Evolutionary conservation across 2,888 invertebrate species (phyloP).

Genomic region (Melieria omissa): DNA sequence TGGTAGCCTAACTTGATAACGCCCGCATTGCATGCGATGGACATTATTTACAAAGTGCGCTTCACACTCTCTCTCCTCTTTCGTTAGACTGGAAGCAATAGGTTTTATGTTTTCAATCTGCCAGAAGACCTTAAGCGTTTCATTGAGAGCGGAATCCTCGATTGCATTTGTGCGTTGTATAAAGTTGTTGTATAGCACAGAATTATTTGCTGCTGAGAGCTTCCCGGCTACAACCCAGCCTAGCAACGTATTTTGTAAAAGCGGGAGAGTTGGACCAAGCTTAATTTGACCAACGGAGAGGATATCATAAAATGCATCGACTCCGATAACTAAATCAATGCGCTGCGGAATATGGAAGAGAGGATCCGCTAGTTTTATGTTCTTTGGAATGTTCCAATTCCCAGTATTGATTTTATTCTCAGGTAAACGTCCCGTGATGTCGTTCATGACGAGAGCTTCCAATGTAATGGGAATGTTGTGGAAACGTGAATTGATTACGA

Average conservation of each 20-base stretch:
- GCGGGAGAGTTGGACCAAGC: slow-evolving; percentile 25
- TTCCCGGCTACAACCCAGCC: slow-evolving; percentile 37
- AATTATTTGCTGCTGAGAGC: slow-evolving; percentile 2
- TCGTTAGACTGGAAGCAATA: neutral
- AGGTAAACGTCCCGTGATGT: slow-evolving; percentile 31
- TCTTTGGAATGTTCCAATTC: slow-evolving; percentile 19
- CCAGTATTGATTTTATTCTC: slow-evolving; percentile 21
- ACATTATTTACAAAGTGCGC: neutral
- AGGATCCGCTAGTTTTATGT: slow-evolving; percentile 29
- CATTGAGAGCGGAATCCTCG: neutral
- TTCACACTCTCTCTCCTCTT: slow-evolving; percentile 10
- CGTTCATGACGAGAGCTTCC: slow-evolving; percentile 29
- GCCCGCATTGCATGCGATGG: neutral
- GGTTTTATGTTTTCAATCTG: slow-evolving; percentile 7
- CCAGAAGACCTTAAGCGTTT: neutral
- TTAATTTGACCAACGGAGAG: slow-evolving; percentile 31
- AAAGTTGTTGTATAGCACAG: neutral
- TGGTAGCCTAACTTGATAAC: slow-evolving; percentile 26
- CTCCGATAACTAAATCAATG: slow-evolving; percentile 33
- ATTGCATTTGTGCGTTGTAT: neutral
- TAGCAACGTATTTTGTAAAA: slow-evolving; percentile 30
- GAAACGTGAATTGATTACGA: slow-evolving; percentile 16
- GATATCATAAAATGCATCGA: slow-evolving; percentile 24
- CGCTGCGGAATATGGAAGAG: slow-evolving; percentile 27
- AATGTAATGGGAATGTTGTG: slow-evolving; percentile 24